phyloP scores from a whole-genome alignment of 2,888 invertebrate genomes.

The Drosophila conformis region DNA sequence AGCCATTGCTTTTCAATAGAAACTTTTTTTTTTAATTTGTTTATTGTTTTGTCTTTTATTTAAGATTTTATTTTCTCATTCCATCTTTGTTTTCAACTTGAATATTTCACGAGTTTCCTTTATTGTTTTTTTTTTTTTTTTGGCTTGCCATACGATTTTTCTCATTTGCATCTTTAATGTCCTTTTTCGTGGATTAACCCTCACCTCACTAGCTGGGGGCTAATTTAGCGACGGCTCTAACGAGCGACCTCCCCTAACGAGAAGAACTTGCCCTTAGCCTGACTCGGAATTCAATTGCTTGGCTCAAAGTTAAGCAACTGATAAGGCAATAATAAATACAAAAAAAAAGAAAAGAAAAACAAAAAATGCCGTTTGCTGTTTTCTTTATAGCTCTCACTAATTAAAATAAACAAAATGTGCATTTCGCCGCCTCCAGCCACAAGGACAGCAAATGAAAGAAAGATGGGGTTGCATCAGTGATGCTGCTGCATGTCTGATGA shows the following conservation, averaged over 20 bases:
- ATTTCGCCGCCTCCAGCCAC: constrained; percentile 44
- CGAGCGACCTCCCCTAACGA: constrained; percentile 13
- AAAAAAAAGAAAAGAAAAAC: constrained; percentile 11
- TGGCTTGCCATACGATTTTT: constrained; percentile 29
- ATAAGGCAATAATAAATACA: constrained; percentile 12
- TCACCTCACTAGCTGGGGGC: constrained; percentile 23
- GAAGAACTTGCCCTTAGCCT: constrained; percentile 24
- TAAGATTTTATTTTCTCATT: background rate
- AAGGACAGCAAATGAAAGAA: background rate
- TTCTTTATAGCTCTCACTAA: constrained; percentile 58
- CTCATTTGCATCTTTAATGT: constrained; percentile 61
- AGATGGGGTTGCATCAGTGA: constrained; percentile 41
- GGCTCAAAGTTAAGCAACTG: constrained; percentile 36
- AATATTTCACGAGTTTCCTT: constrained; percentile 23
- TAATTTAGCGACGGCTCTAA: constrained; percentile 35
- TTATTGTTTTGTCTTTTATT: constrained; percentile 1
- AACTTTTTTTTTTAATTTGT: background rate
- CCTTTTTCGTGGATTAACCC: constrained; percentile 13
- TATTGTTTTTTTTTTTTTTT: constrained; percentile 16
- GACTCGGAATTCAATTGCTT: constrained; percentile 42
- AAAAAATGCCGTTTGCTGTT: constrained; percentile 34
- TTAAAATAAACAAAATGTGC: constrained; percentile 76
- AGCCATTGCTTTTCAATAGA: background rate
- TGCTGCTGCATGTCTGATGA: constrained; percentile 74
- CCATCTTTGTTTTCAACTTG: constrained; percentile 2